Conservation (phyloP, 64 coral and sea anemone genomes). For the Dendronephthya gigantea region DNA sequence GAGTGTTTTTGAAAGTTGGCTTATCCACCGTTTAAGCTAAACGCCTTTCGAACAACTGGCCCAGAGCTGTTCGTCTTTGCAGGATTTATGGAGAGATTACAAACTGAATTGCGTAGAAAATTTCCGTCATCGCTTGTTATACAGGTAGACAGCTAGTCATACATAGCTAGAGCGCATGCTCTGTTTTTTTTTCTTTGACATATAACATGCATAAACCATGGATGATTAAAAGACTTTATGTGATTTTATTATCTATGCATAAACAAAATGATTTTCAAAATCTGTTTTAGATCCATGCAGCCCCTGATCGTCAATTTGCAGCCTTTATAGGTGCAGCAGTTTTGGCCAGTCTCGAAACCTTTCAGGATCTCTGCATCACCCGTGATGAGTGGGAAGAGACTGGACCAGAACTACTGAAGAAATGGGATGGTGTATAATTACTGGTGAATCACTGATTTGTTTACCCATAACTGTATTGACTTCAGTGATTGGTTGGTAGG, state of each 20-base stretch:
- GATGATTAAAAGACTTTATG: no score
- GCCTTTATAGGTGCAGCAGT: neutral
- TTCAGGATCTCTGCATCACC: neutral
- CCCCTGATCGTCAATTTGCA: neutral
- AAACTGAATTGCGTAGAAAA: neutral
- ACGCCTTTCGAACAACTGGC: no score
- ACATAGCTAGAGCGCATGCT: neutral
- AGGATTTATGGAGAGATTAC: neutral
- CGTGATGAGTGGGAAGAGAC: neutral
- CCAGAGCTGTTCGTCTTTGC: no score
- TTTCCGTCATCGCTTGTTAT: neutral
- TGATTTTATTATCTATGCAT: neutral
- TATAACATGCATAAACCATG: no score
- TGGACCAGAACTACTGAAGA: neutral
- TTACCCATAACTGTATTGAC: neutral
- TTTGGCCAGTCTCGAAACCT: neutral
- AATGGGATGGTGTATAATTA: conserved; percentile 1
- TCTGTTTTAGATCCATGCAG: neutral
- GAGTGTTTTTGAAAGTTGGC: no score
- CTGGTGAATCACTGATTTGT: neutral
- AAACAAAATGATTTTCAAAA: neutral
- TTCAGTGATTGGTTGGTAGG: no score
- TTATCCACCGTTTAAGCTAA: no score
- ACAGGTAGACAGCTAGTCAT: neutral
- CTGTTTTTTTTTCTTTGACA: neutral